Percentiles rank a stretch among this genome's conserved stretches.
Conservation (phyloP, 1,140 invertebrate genomes). For the Pomacea maculata region DNA sequence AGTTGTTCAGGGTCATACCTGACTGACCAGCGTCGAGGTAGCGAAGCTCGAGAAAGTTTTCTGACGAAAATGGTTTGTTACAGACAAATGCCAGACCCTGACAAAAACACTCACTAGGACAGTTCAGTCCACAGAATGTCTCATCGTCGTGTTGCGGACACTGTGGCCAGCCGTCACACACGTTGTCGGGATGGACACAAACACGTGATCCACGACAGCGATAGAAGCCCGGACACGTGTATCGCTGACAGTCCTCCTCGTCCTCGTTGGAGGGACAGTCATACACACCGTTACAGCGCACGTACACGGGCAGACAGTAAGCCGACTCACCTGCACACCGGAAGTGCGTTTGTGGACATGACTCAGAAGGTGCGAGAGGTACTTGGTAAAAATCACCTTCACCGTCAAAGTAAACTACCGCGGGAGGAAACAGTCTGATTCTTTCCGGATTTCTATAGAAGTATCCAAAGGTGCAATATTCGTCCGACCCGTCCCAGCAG, state of each 20-base stretch:
- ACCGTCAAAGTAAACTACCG: not conserved
- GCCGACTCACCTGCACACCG: not conserved
- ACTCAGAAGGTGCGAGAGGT: not conserved
- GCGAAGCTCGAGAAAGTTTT: not conserved
- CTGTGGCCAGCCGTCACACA: constrained; percentile 17
- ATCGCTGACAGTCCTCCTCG: not conserved
- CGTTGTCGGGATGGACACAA: constrained; percentile 14
- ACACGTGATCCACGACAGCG: constrained; percentile 15
- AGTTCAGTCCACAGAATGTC: not conserved
- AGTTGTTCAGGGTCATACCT: not conserved
- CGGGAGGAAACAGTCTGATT: not conserved
- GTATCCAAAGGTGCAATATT: not conserved
- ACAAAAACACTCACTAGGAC: constrained; percentile 5
- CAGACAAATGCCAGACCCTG: constrained; percentile 12
- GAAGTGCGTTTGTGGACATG: constrained; percentile 5
- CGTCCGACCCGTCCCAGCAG: constrained; percentile 13
- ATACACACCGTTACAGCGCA: constrained; percentile 8
- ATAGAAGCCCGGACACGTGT: constrained; percentile 14
- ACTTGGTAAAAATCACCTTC: not conserved
- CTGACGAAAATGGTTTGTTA: not conserved
- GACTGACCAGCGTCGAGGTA: constrained; percentile 10
- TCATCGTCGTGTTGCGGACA: constrained; percentile 22
- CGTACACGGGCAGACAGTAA: constrained; percentile 16
- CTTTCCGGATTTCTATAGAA: not conserved
- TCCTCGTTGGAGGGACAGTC: constrained; percentile 6